phyloP scores from a whole-genome alignment of 2,113 vertebrate species.

The Gnathonemus longibarbis region DNA sequence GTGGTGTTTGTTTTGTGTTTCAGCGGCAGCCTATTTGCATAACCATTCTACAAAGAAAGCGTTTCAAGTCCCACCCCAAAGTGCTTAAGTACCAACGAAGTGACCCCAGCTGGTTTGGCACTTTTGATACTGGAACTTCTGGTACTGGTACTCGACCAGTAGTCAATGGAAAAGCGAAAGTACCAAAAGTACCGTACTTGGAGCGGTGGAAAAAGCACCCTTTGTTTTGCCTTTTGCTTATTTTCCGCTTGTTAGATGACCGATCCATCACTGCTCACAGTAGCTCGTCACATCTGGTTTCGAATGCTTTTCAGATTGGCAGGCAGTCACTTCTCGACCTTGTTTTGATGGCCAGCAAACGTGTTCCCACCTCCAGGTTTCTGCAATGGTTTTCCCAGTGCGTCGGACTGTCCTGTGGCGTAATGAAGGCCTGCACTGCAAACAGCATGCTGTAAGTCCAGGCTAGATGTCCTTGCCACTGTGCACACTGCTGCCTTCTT shows the following conservation, averaged over 20 bases:
- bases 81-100: no score
- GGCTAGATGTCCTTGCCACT: conserved; percentile 51
- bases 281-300: not conserved
- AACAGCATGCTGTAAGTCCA: conserved; percentile 56
- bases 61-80: no score
- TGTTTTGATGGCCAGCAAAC: not conserved
- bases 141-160: no score
- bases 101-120: no score
- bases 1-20: no score
- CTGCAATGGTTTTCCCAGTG: conserved; percentile 38
- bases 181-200: no score
- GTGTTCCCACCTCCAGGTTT: conserved; percentile 24
- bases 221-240: not conserved
- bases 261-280: no score
- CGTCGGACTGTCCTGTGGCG: conserved; percentile 41
- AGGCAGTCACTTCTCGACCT: not conserved
- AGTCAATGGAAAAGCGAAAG: no score
- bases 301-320: not conserved
- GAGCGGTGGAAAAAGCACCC: no score
- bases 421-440: conserved; percentile 61
- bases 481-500: conserved; percentile 34
- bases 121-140: no score
- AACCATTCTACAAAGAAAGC: no score
- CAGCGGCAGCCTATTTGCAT: no score
- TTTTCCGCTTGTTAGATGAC: not conserved